Conservation (phyloP, 2,888 invertebrate species). For the Marasmarcha lunaedactyla region DNA sequence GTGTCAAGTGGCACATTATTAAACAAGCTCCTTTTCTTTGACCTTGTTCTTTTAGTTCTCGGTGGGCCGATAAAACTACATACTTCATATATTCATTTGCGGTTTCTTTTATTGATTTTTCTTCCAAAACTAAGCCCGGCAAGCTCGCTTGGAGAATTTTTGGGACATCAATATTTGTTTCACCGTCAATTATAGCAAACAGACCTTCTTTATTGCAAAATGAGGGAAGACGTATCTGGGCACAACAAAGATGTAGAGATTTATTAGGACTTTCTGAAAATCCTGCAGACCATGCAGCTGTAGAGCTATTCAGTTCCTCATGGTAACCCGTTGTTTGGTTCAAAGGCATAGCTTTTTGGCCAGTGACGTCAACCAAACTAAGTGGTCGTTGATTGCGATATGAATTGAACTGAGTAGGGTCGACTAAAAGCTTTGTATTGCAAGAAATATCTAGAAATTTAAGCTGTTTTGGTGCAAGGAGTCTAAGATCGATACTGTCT, state of each 20-base stretch:
- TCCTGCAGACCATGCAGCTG: slow-evolving; percentile 82
- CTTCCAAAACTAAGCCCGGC: slow-evolving; percentile 84
- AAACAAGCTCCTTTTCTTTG: slow-evolving; percentile 80
- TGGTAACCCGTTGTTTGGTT: slow-evolving; percentile 60
- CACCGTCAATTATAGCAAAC: slow-evolving; percentile 87
- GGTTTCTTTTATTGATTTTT: slow-evolving; percentile 84
- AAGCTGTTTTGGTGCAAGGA: slow-evolving; percentile 82
- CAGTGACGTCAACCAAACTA: slow-evolving; percentile 87
- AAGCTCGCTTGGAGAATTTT: slow-evolving; percentile 78
- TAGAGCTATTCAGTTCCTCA: slow-evolving; percentile 62
- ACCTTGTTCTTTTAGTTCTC: slow-evolving; percentile 80
- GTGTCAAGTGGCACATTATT: slow-evolving; percentile 79
- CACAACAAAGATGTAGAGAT: slow-evolving; percentile 78
- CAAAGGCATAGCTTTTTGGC: slow-evolving; percentile 79
- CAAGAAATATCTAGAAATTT: slow-evolving; percentile 89
- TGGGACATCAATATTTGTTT: slow-evolving; percentile 77
- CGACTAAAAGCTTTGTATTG: slow-evolving; percentile 84
- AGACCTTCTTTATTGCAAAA: slow-evolving; percentile 86
- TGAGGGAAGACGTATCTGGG: slow-evolving; percentile 81
- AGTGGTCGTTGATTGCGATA: slow-evolving; percentile 84
- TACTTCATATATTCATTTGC: slow-evolving; percentile 87
- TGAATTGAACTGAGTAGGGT: slow-evolving; percentile 83
- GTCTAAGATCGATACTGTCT: slow-evolving; percentile 81
- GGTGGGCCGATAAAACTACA: slow-evolving; percentile 83
- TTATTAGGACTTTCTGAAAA: slow-evolving; percentile 88